Evolutionary conservation across 2,888 invertebrate genomes (phyloP), one percentile per base, ranked within the genome.

Genomic region (Erannis defoliaria): DNA sequence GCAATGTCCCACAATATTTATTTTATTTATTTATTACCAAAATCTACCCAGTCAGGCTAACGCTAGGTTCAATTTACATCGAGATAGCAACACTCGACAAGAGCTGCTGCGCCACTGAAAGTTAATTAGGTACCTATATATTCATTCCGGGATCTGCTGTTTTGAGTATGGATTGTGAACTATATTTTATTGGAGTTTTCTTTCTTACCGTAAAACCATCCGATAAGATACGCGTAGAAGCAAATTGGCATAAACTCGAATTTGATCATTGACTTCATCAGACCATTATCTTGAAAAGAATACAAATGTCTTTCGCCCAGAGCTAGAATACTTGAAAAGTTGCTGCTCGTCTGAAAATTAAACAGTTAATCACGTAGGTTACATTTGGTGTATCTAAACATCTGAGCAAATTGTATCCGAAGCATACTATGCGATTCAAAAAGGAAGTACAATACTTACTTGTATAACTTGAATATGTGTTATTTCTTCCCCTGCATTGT

Each of bases 291-390:
- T 72, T 95, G 95, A 68, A 97, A 93, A 79, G 96, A 96, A 76
- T 96, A 97, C 14, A 99, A 93, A 86, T 97, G 96, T 72, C 96
- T 94, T 85, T 98, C 98, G 35, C 98, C 98, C 59, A 98, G 89
- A 26, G 98, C 95, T 65, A 97, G 85, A 56, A 99, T 95, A 64
- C 95, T 95, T 6, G 96, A 95, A 72, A 91, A 89, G 64, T 88
- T 90, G 62, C 73, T 86, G 94, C 95, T 86, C 84, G 95, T 85
- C 94, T 96, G 84, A 48, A 62, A 62, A 49, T 31, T 18, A 16
- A 31, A 46, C 1, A 38, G 21, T 23, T 14, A 3, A 16, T 37
- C 26, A 26, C n/a, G n/a, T n/a, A n/a, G n/a, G n/a, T n/a, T n/a
- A n/a, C n/a, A n/a, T 33, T 9, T 10, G 33, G 12, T 33, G 4